Evolutionary conservation across 2,888 invertebrate genomes (phyloP).

Genomic region (Habroteleia sp.): DNA sequence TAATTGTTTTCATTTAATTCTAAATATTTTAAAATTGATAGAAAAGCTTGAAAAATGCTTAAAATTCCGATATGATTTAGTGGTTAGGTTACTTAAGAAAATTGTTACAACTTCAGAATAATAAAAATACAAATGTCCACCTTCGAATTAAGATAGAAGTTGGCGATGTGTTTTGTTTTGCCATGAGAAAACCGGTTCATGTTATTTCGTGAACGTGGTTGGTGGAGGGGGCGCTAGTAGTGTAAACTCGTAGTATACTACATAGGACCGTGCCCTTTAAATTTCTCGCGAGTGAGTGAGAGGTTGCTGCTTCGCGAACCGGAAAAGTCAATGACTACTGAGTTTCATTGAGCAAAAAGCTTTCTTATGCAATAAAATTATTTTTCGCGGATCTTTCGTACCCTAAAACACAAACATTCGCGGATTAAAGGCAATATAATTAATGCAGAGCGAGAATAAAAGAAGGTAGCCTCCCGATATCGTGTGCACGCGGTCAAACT

Average conservation of each 20-base stretch:
- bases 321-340: slow-evolving; percentile 37
- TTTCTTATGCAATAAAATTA: not conserved
- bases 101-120: no score
- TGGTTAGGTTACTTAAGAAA: no score
- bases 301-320: slow-evolving; percentile 10
- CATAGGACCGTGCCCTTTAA: slow-evolving; percentile 44
- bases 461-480: slow-evolving; percentile 4
- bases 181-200: slow-evolving; percentile 26
- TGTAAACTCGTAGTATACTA: slow-evolving; percentile 39
- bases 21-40: no score
- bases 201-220: not conserved
- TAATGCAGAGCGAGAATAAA: not conserved
- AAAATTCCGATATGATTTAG: no score
- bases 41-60: no score
- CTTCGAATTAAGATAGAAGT: slow-evolving; percentile 13
- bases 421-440: slow-evolving; percentile 1
- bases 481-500: not conserved
- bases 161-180: slow-evolving; percentile 17
- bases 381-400: not conserved
- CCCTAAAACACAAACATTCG: not conserved
- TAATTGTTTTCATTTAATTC: no score
- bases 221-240: not conserved
- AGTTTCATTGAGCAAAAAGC: slow-evolving; percentile 9
- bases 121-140: slow-evolving; percentile 4
- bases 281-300: slow-evolving; percentile 27